These are phyloP conservation scores for Macrobrachium nipponense DNA, from an alignment of 1,140 invertebrate genomes.

Conservation along the genomic window DNA sequence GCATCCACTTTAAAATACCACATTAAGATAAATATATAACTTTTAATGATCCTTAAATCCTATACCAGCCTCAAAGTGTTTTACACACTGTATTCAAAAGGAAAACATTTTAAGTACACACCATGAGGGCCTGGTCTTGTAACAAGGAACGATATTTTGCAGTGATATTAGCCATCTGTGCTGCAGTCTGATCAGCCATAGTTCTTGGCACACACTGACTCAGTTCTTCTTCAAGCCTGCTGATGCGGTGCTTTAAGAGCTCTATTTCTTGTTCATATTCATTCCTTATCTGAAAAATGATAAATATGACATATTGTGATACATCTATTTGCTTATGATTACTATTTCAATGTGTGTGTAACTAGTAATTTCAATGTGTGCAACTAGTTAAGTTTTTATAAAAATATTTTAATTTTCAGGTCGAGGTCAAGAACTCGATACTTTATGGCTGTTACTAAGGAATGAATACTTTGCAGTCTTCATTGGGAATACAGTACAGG, in stretches of 20 bases:
- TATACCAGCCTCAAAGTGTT: background rate
- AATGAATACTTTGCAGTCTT: too few relatives aligned
- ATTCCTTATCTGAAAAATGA: conserved; percentile 22
- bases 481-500: too few relatives aligned
- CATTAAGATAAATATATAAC: too few relatives aligned
- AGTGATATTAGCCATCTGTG: conserved; percentile 42
- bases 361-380: too few relatives aligned
- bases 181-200: conserved; percentile 37
- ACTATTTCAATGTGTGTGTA: too few relatives aligned
- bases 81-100: background rate
- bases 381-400: too few relatives aligned
- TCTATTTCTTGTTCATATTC: conserved; percentile 30
- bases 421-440: too few relatives aligned
- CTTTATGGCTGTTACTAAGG: too few relatives aligned
- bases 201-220: conserved; percentile 34
- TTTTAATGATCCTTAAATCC: too few relatives aligned
- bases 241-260: conserved; percentile 32
- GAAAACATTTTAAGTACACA: background rate
- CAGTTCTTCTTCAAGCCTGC: conserved; percentile 32
- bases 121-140: conserved; percentile 36
- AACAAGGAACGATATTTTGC: conserved; percentile 42
- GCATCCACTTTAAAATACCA: too few relatives aligned
- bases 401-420: too few relatives aligned
- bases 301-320: background rate
- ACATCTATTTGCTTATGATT: background rate